Conservation (phyloP, 2,888 invertebrate genomes). For the Aphidoletes aphidimyza region DNA sequence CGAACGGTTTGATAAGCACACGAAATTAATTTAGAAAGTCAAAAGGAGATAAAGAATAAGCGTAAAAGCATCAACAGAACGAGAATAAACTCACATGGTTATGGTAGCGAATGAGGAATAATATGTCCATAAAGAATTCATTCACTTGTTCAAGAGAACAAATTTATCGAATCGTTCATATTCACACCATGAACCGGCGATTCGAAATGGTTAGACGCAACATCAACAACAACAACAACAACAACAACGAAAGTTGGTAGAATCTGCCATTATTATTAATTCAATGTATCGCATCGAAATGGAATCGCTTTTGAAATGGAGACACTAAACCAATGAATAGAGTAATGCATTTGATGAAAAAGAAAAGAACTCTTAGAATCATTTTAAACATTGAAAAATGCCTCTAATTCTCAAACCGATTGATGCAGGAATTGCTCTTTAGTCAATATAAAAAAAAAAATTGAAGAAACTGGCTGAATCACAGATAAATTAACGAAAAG, state of each 20-base stretch:
- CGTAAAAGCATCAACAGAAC: neutral
- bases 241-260: neutral
- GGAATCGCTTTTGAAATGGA: slow-evolving; percentile 18
- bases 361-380: too few relatives aligned
- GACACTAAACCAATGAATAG: neutral
- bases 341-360: neutral
- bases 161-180: slow-evolving; percentile 13
- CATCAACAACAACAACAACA: neutral
- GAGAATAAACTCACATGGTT: neutral
- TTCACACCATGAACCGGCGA: neutral
- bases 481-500: neutral
- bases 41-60: neutral
- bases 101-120: neutral
- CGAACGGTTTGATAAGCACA: neutral
- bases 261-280: slow-evolving; percentile 27
- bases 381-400: slow-evolving; percentile 20
- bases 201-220: slow-evolving; percentile 24
- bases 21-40: neutral
- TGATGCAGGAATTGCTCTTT: too few relatives aligned
- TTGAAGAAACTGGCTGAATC: neutral
- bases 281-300: neutral
- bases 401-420: neutral
- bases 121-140: neutral
- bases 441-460: neutral
- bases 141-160: neutral